phyloP scores from a whole-genome alignment of 1,140 invertebrate genomes.

The Apis laboriosa region DNA sequence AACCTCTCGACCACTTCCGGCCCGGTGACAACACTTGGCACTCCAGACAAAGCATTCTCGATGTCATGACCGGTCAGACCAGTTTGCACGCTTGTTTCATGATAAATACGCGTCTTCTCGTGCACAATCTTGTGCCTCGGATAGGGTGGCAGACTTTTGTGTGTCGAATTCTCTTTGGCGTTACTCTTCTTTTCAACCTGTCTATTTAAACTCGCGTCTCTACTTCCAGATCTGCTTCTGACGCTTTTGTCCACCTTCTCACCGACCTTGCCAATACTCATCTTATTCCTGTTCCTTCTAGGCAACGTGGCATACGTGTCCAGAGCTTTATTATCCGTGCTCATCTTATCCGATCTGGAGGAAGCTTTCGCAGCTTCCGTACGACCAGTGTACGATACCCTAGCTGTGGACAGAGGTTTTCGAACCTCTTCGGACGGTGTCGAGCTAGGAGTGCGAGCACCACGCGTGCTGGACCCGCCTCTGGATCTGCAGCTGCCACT shows the following conservation, averaged over 20 bases:
- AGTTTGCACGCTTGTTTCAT: constrained; percentile 88
- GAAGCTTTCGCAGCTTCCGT: constrained; percentile 48
- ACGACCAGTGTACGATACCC: constrained; percentile 42
- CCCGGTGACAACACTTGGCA: constrained; percentile 77
- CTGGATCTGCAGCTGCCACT: constrained; percentile 52
- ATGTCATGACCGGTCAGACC: constrained; percentile 87
- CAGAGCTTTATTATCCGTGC: constrained; percentile 81
- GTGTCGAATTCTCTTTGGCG: constrained; percentile 69
- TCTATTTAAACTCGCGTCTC: constrained; percentile 66
- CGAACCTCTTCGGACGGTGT: constrained; percentile 87
- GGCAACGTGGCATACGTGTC: constrained; percentile 90
- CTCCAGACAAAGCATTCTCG: constrained; percentile 85
- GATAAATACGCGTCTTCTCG: constrained; percentile 87
- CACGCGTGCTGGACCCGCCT: constrained; percentile 81
- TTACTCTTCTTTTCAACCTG: constrained; percentile 73
- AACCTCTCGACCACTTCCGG: constrained; percentile 77
- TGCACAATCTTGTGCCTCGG: constrained; percentile 78
- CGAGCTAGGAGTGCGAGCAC: constrained; percentile 82
- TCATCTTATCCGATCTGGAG: constrained; percentile 71
- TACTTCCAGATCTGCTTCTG: constrained; percentile 57
- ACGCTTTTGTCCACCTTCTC: constrained; percentile 72
- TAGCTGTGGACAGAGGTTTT: constrained; percentile 81
- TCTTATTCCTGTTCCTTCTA: constrained; percentile 81
- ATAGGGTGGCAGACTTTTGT: constrained; percentile 82
- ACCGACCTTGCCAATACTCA: constrained; percentile 75